Evolutionary conservation across 1,140 invertebrate genomes (phyloP).

Genomic region (Venturia canescens): DNA sequence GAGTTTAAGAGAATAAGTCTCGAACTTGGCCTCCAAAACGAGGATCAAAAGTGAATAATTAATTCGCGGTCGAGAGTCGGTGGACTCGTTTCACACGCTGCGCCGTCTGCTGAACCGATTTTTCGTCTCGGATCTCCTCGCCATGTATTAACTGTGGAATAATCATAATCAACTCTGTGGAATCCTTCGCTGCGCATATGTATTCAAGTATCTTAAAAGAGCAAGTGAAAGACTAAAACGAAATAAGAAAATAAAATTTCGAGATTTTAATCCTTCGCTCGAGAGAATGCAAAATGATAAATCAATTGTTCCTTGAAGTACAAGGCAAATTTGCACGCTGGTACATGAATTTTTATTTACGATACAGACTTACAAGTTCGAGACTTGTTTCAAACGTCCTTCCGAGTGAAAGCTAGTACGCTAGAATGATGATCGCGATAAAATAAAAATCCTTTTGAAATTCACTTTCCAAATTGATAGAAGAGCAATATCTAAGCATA

Average conservation of each 20-base stretch:
- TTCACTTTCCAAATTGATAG: not conserved
- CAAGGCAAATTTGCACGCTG: constrained; percentile 15
- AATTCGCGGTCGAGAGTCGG: constrained; percentile 34
- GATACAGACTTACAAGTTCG: not conserved
- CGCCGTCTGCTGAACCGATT: constrained; percentile 15
- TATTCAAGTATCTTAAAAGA: not conserved
- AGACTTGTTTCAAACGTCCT: not conserved
- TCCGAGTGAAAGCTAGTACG: not conserved
- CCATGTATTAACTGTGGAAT: not conserved
- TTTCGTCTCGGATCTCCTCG: constrained; percentile 6
- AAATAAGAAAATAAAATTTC: not conserved
- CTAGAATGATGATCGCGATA: constrained; percentile 7
- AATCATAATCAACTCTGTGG: constrained; percentile 3
- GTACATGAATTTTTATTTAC: constrained; percentile 13
- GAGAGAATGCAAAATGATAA: constrained; percentile 24
- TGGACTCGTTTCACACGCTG: constrained; percentile 33
- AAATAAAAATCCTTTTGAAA: not conserved
- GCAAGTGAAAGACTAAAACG: not conserved
- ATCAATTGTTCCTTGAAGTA: constrained; percentile 26
- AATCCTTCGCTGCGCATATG: constrained; percentile 22
- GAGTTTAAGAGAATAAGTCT: constrained; percentile 32
- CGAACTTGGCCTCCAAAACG: constrained; percentile 32
- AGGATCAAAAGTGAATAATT: constrained; percentile 35
- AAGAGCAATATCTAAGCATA: too few species aligned
- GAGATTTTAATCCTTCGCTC: constrained; percentile 21